Conservation (phyloP, 1,140 invertebrate genomes). For the Pectinophora gossypiella region DNA sequence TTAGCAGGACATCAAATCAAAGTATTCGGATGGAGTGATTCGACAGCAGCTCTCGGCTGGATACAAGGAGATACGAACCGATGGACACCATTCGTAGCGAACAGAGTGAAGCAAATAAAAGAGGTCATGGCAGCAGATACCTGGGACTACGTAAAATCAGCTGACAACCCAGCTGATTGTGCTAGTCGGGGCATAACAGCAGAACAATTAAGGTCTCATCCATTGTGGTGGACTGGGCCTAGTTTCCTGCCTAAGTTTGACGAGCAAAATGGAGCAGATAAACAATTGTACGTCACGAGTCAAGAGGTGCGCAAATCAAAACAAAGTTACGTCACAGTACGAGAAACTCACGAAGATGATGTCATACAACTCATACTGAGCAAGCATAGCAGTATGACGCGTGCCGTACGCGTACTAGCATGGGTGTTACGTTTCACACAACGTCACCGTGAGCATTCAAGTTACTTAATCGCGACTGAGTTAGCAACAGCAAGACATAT, state of each 20-base stretch:
- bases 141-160: constrained; percentile 12
- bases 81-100: constrained; percentile 15
- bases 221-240: constrained; percentile 16
- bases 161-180: constrained; percentile 24
- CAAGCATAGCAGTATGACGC: constrained; percentile 6
- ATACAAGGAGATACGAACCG: constrained; percentile 11
- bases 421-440: constrained; percentile 8
- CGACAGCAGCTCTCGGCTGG: constrained; percentile 19
- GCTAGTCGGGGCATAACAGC: constrained; percentile 27
- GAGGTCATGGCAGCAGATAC: constrained; percentile 4
- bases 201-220: constrained; percentile 9
- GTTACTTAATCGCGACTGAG: constrained; percentile 5
- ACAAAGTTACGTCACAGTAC: constrained; percentile 3
- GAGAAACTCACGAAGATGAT: neutral
- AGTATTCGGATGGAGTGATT: constrained; percentile 15
- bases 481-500: constrained; percentile 3
- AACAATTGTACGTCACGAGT: neutral
- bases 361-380: constrained; percentile 5
- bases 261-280: neutral
- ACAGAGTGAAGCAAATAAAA: constrained; percentile 10
- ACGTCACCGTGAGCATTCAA: neutral
- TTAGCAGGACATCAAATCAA: constrained; percentile 3
- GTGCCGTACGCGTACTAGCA: constrained; percentile 6
- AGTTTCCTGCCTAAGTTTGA: neutral
- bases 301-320: constrained; percentile 4